Evolutionary conservation across 2,113 vertebrate species (phyloP).

Genomic region (Hymenochirus boettgeri): DNA sequence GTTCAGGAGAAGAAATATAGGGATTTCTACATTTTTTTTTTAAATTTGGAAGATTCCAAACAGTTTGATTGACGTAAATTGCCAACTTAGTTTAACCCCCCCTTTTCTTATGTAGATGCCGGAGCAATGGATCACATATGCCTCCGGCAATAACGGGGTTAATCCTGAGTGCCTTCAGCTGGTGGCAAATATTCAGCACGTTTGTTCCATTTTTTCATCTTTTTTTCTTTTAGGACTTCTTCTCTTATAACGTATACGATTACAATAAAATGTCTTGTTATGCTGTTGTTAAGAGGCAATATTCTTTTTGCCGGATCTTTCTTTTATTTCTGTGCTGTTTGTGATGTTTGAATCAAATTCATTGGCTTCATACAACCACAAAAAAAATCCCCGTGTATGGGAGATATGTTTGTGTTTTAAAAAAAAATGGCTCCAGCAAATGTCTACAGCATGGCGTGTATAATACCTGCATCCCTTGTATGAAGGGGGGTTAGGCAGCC

Average conservation of each 20-base stretch:
- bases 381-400: conserved; percentile 9
- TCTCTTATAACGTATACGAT: conserved; percentile 44
- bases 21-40: conserved; percentile 29
- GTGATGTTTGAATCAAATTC: neutral
- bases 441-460: conserved; percentile 27
- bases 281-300: conserved; percentile 53
- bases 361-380: conserved; percentile 4
- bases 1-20: neutral
- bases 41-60: conserved; percentile 8
- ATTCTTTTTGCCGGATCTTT: conserved; percentile 59
- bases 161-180: conserved; percentile 82
- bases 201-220: conserved; percentile 57
- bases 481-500: neutral
- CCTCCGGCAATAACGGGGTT: conserved; percentile 28
- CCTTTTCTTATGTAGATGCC: no score
- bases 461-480: neutral
- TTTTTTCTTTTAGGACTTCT: conserved; percentile 48
- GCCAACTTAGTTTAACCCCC: conserved; percentile 65
- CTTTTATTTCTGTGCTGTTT: conserved; percentile 15
- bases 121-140: conserved; percentile 13
- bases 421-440: conserved; percentile 22
- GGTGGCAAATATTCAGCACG: conserved; percentile 61
- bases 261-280: conserved; percentile 58
- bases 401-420: conserved; percentile 9
- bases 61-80: conserved; percentile 51